Base-by-base conservation (phyloP, 1,140 invertebrate species). In the Sinella curviseta region DNA sequence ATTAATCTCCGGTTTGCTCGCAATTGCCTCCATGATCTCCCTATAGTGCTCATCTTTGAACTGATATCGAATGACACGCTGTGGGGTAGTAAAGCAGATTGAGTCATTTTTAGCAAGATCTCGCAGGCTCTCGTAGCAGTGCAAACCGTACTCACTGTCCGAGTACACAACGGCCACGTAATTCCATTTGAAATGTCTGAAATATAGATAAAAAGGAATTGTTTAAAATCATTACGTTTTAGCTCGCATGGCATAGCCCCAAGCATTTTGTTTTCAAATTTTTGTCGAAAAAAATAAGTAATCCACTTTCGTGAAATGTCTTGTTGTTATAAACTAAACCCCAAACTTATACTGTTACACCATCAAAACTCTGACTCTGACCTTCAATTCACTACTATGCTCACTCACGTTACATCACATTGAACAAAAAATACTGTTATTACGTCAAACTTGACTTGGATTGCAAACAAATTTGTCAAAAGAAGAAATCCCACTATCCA, bases 161-260 rank as follows among this genome's bases (percentile, higher is more conserved):
- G 89, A 88, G 84, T 92, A 91, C 8, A 92, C 89, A 0, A 90
- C 85, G 1, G 89, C 89, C 17, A 89, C 90, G 84, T 90, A 90
- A 0, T 88, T 87, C 89, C 89, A 90, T 8, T 86, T 85, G 84
- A 90, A 90, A 48, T 85, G 81, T 77, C 90, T 91, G 65, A 31
- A 36, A 81, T 55, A n/a, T 16, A 70, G 12, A 70, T 70, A n/a
- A 14, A 12, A 3, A 60, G 24, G 57, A 8, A 17, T 48, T 48
- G 39, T 48, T 48, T 26, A 35, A 34, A 73, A 16, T 57, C 48
- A 77, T 33, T 77, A 16, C 26, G 76, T 30, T 33, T 36, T 14
- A n/a, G n/a, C n/a, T n/a, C n/a, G n/a, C 14, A 16, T 33, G 73
- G 24, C 34, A 26, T 24, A 74, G 26, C 17, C 28, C 24, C 67